These are phyloP conservation scores for Symphodus melops DNA, from an alignment of 2,113 vertebrate species.

Conservation along the genomic window DNA sequence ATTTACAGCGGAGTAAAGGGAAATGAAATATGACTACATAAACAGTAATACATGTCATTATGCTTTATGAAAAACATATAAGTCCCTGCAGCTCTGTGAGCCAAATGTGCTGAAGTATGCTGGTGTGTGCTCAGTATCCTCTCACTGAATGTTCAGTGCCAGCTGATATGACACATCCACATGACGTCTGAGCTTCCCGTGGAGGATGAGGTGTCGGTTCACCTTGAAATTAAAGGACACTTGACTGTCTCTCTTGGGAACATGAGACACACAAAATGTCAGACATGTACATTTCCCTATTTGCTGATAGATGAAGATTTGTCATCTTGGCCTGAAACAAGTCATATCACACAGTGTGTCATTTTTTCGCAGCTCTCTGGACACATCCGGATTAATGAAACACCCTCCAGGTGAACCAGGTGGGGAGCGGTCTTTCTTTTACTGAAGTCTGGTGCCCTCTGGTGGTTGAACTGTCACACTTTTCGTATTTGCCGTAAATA, in stretches of 20 bases:
- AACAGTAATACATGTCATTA: not conserved
- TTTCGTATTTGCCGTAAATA: not conserved
- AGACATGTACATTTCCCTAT: not conserved
- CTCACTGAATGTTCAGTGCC: slow-evolving; percentile 13
- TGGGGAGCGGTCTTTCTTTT: not conserved
- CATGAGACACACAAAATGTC: slow-evolving; percentile 1
- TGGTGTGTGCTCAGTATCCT: slow-evolving; percentile 2
- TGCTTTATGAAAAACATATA: not conserved
- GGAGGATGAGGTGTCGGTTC: slow-evolving; percentile 27
- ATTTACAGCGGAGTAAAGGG: not conserved
- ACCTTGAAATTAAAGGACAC: slow-evolving; percentile 38
- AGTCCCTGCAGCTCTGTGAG: not conserved
- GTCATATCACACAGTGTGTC: not conserved
- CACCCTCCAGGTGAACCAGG: slow-evolving; percentile 18
- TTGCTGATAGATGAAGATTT: not conserved
- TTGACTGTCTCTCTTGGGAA: not conserved
- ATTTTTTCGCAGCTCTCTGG: not conserved
- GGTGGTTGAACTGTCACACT: slow-evolving; percentile 2
- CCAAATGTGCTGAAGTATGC: not conserved
- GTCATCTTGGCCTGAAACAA: slow-evolving; percentile 1
- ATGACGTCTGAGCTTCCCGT: slow-evolving; percentile 27
- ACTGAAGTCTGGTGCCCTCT: slow-evolving; percentile 25
- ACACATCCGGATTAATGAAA: slow-evolving; percentile 12
- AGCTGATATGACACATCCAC: slow-evolving; percentile 34
- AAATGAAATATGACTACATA: not conserved